These are phyloP conservation scores for Carabus problematicus DNA, from an alignment of 2,888 invertebrate genomes.

Conservation along the genomic window DNA sequence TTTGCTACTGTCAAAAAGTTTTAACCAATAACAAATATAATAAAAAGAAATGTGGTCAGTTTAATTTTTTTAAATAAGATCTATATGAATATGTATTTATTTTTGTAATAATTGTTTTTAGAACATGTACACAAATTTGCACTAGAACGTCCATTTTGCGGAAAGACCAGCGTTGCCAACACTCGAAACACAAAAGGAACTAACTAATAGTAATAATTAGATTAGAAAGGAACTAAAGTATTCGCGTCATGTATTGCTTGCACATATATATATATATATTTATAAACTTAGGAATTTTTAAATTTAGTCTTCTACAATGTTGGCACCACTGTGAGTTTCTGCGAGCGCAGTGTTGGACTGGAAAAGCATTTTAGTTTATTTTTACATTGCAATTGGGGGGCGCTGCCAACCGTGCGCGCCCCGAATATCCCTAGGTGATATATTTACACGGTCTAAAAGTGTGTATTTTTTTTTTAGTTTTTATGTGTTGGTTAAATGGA, in stretches of 20 bases:
- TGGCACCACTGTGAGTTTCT: slow-evolving; percentile 11
- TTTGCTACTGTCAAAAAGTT: background rate
- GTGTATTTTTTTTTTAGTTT: slow-evolving; percentile 13
- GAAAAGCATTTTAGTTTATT: slow-evolving; percentile 29
- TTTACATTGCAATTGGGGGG: slow-evolving; percentile 39
- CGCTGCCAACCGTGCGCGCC: background rate
- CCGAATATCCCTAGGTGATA: slow-evolving; percentile 26
- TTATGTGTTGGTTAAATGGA: slow-evolving; percentile 23
- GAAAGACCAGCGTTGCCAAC: slow-evolving; percentile 28
- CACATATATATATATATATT: background rate
- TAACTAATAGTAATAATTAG: background rate
- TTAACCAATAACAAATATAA: background rate
- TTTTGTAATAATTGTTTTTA: slow-evolving; percentile 57
- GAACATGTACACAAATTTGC: slow-evolving; percentile 56
- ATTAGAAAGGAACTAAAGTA: background rate
- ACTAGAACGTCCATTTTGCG: slow-evolving; percentile 30
- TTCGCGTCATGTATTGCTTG: background rate
- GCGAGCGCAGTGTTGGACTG: slow-evolving; percentile 15
- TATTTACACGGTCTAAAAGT: slow-evolving; percentile 36
- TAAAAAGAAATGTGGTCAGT: background rate
- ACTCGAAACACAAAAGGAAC: slow-evolving; percentile 18
- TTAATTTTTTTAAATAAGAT: slow-evolving; percentile 28
- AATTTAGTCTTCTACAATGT: background rate
- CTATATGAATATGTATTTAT: slow-evolving; percentile 58
- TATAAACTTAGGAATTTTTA: background rate